These are phyloP conservation scores for Chromis chromis DNA, from an alignment of 2,797 vertebrate species.

Conservation along the genomic window DNA sequence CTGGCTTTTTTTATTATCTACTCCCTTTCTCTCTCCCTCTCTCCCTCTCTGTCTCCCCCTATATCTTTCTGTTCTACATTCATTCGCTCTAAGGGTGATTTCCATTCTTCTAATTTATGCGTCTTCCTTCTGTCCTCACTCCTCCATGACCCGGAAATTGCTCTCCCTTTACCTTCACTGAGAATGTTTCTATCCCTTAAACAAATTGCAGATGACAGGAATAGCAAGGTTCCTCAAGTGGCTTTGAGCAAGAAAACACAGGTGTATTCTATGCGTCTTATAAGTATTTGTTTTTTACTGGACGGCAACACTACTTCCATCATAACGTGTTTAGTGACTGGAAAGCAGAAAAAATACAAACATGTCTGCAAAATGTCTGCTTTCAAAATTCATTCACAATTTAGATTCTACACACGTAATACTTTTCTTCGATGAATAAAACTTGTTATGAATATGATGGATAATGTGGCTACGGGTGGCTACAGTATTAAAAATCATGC, in stretches of 20 bases:
- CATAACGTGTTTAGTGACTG: background rate
- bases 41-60: constrained; percentile 1
- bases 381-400: background rate
- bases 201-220: background rate
- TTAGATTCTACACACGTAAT: background rate
- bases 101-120: constrained; percentile 23
- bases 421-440: background rate
- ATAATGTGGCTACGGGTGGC: background rate
- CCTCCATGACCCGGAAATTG: background rate
- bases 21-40: constrained; percentile 14
- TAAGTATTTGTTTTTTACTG: background rate
- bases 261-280: background rate
- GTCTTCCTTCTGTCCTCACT: background rate
- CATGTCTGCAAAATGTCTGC: background rate
- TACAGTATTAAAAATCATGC: background rate
- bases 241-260: background rate
- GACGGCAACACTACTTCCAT: background rate
- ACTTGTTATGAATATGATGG: background rate
- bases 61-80: constrained; percentile 36
- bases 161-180: background rate
- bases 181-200: background rate
- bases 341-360: background rate
- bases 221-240: background rate
- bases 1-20: constrained; percentile 39
- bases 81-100: constrained; percentile 31